Base-by-base conservation (phyloP, 2,888 invertebrate species). In the Tinea pellionella region DNA sequence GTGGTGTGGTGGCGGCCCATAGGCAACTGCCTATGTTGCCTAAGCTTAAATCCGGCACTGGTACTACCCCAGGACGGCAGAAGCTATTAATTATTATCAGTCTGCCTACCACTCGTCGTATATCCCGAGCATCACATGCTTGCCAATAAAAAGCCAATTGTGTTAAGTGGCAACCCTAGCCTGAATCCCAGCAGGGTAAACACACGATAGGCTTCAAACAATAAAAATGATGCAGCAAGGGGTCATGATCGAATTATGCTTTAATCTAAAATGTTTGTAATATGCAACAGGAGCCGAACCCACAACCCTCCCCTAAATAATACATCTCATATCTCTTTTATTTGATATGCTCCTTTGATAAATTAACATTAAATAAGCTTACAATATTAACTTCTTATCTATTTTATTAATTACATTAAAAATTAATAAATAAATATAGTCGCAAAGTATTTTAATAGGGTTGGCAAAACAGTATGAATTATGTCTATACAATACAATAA, bases 161-260 rank as follows among this genome's bases (percentile, higher is more conserved):
- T n/a, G n/a, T n/a, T n/a, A n/a, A n/a, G n/a, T n/a, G 6, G 16
- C 74, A 77, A 65, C 78, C 79, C 77, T 77, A 68, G 1, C 2
- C 53, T 7, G 56, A 63, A 61, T 53, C 59, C 61, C 59, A 47
- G 51, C 59, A 62, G 57, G 63, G 63, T 61, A 61, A 60, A 61
- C 61, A 57, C 67, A 65, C 65, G 67, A 63, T 66, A 68, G 64
- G 66, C 64, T n/a, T 65, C 63, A 66, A 66, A 75, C 77, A 77
- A 77, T 79, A 78, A 78, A 77, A 76, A 70, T 63, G 65, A 59
- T 43, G 67, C 69, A 61, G 55, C 6, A 68, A 69, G 77, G 77
- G 75, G 73, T 69, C 43, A 65, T 76, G 74, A 81, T 81, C 74
- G 73, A 80, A 77, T 83, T 80, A 83, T 76, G 69, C 65, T 69